Percentiles rank a stretch among this genome's conserved stretches.
phyloP scores from a whole-genome alignment of 2,797 vertebrate species.

The Sus cebifrons region DNA sequence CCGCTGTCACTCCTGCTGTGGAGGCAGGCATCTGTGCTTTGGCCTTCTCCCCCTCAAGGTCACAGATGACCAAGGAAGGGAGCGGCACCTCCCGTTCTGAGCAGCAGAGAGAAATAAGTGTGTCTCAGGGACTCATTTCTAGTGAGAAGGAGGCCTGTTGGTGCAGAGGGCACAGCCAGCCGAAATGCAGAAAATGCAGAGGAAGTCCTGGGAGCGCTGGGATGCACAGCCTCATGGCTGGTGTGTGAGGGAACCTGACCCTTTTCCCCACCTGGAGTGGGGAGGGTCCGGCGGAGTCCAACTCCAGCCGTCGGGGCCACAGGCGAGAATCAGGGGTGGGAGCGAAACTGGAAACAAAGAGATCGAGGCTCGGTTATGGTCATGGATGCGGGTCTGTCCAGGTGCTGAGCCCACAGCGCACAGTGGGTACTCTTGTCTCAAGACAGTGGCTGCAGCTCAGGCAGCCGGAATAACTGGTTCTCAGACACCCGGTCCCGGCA shows the following conservation, averaged over 20 bases:
- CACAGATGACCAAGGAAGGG: not conserved
- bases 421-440: not conserved
- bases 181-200: not conserved
- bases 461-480: not conserved
- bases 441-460: not conserved
- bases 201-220: not conserved
- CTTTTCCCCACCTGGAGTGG: not conserved
- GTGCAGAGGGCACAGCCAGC: not conserved
- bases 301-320: not conserved
- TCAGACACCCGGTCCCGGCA: not conserved
- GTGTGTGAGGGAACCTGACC: not conserved
- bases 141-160: not conserved
- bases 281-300: not conserved
- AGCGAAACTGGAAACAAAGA: not conserved
- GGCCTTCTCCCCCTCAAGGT: not conserved
- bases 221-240: not conserved
- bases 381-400: not conserved
- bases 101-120: not conserved
- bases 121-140: not conserved
- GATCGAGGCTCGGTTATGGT: not conserved
- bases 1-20: accelerated
- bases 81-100: not conserved
- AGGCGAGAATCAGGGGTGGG: not conserved
- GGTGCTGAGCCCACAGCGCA: not conserved
- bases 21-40: not conserved